phyloP scores from a whole-genome alignment of 2,888 invertebrate species.

The Acanthosoma haemorrhoidale region DNA sequence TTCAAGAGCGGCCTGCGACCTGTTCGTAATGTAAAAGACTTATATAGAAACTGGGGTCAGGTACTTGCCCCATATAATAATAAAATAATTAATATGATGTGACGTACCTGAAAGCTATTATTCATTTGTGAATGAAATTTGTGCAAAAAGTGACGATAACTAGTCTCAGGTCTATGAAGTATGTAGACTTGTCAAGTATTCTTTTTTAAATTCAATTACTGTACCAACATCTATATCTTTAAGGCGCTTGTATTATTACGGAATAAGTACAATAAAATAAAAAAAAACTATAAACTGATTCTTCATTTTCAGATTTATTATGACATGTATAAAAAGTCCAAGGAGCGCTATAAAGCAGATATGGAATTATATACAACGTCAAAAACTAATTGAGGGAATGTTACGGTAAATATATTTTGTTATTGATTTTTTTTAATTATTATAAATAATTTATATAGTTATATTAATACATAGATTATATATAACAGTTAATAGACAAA shows the following conservation, averaged over 20 bases:
- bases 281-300: background rate
- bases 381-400: background rate
- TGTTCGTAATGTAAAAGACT: too few relatives aligned
- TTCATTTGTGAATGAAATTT: too few relatives aligned
- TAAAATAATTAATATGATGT: too few relatives aligned
- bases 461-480: background rate
- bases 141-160: too few relatives aligned
- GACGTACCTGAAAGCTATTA: too few relatives aligned
- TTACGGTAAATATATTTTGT: background rate
- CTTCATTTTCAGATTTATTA: constrained; percentile 59
- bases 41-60: too few relatives aligned
- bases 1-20: too few relatives aligned
- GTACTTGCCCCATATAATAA: too few relatives aligned
- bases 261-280: background rate
- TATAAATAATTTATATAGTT: background rate
- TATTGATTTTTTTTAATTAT: background rate
- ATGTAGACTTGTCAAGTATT: too few relatives aligned
- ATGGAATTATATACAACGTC: constrained; percentile 52
- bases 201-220: too few relatives aligned
- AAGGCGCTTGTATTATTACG: background rate
- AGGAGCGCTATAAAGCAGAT: constrained; percentile 70
- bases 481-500: background rate
- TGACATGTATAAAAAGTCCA: constrained; percentile 66
- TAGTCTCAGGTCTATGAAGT: background rate
- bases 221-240: background rate